A percentile compares a stretch with the other conserved stretches of the same genome.
These are phyloP conservation scores for Drosophila melanosoma DNA, from an alignment of 2,888 invertebrate genomes.

Conservation along the genomic window DNA sequence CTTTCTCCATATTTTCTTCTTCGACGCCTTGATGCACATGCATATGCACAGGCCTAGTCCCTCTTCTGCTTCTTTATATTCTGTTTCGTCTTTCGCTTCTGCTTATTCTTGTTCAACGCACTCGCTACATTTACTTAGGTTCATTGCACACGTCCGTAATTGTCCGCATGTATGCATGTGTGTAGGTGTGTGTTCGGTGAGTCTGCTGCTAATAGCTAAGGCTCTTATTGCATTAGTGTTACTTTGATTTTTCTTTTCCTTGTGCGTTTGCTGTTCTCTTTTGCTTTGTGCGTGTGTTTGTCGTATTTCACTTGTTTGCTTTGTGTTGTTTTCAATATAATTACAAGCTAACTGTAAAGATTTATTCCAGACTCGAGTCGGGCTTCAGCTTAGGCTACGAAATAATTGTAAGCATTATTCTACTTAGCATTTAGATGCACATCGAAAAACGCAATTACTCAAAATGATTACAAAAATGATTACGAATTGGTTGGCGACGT, in stretches of 20 bases:
- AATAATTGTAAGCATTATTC: slow-evolving; percentile 40
- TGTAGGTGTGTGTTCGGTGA: neutral
- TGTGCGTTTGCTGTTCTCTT: slow-evolving; percentile 5
- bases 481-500: slow-evolving; percentile 71
- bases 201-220: slow-evolving; percentile 9
- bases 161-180: neutral
- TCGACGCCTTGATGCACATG: neutral
- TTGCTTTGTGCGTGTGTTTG: slow-evolving; percentile 4
- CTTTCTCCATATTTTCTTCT: neutral
- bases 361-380: slow-evolving; percentile 26
- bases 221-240: slow-evolving; percentile 22
- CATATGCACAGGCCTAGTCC: neutral
- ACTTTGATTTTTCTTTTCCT: neutral
- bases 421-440: slow-evolving; percentile 34
- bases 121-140: neutral
- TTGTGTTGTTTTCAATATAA: slow-evolving; percentile 15
- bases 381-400: slow-evolving; percentile 16
- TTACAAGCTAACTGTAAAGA: slow-evolving; percentile 56
- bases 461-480: slow-evolving; percentile 74
- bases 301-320: slow-evolving; percentile 1
- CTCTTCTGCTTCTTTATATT: neutral
- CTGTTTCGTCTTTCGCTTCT: neutral
- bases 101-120: neutral
- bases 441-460: slow-evolving; percentile 53
- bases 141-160: neutral